Evolutionary conservation across 35 echinoderm and acorn worm genomes (phyloP), one percentile per base, ranked within the genome.

Genomic region (Anneissia japonica): DNA sequence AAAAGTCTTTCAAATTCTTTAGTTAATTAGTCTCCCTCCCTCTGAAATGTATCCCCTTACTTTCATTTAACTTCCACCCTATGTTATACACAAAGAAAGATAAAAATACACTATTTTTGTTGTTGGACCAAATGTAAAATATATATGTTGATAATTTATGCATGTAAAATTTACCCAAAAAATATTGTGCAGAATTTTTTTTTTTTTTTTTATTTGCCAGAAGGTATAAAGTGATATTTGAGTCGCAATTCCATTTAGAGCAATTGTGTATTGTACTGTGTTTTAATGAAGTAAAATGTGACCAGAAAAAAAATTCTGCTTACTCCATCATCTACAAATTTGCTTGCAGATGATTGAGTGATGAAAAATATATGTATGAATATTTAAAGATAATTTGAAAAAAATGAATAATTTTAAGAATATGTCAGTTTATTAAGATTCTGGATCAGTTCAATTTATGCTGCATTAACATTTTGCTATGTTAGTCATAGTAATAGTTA

Each of bases 81-180:
- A n/a, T n/a, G n/a, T n/a, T n/a, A n/a, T n/a, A n/a, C n/a, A n/a
- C n/a, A n/a, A n/a, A n/a, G n/a, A n/a, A n/a, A n/a, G n/a, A n/a
- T n/a, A n/a, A n/a, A n/a, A n/a, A n/a, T n/a, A n/a, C 26, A 64
- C 51, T 64, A 64, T 64, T 64, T 64, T 26, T 64, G 51, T 64
- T 64, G 51, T 64, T 64, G 51, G 51, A 64, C 51, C 51, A 64
- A 64, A 64, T 64, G 51, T 64, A 64, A 64, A 64, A 64, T 64
- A 64, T 19, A 64, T 64, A 64, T 64, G 51, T 64, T 26, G 21
- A 64, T 16, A 64, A 64, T 9, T 64, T 64, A 64, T 64, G 51
- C 51, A 64, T 64, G 51, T 64, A 64, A 9, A 64, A 64, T 19
- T 6, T 43, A 43, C 40, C 40, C 40, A 14, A n/a, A n/a, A n/a